Conservation (phyloP, 2,797 vertebrate species). For the Tiaroga cobitis region DNA sequence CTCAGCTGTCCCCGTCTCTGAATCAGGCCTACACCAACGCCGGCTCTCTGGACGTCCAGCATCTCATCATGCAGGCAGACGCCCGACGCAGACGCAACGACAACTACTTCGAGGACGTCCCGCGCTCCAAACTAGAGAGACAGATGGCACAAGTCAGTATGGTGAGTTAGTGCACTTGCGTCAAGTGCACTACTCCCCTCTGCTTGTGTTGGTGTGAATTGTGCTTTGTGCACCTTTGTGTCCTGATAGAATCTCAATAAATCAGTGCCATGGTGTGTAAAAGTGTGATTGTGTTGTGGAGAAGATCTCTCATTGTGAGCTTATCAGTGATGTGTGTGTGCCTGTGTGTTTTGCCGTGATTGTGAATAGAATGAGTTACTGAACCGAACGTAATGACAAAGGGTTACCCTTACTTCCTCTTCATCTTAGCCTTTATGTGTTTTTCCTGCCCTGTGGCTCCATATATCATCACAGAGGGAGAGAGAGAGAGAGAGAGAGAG, state of each 20-base stretch:
- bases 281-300: not conserved
- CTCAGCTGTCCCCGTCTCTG: constrained; percentile 95
- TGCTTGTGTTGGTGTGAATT: constrained; percentile 10
- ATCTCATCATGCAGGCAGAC: constrained; percentile 99
- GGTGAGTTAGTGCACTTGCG: constrained; percentile 70
- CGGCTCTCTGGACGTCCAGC: constrained; percentile 98
- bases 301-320: not conserved
- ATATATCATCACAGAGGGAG: not conserved
- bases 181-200: constrained; percentile 1
- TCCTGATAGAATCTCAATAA: not conserved
- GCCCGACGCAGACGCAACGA: constrained; percentile 97
- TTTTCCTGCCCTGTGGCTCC: constrained; percentile 20
- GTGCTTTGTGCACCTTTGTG: not conserved
- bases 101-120: constrained; percentile 98
- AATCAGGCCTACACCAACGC: constrained; percentile 92
- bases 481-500: not conserved
- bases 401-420: constrained; percentile 7
- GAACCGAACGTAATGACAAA: constrained; percentile 33
- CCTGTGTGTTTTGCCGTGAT: constrained; percentile 34
- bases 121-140: constrained; percentile 97
- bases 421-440: constrained; percentile 41
- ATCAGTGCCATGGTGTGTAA: constrained; percentile 9
- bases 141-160: constrained; percentile 99
- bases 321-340: constrained; percentile 28
- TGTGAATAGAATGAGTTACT: constrained; percentile 45